These are phyloP conservation scores for Pampus argenteus DNA, from an alignment of 2,797 vertebrate species.

Conservation along the genomic window DNA sequence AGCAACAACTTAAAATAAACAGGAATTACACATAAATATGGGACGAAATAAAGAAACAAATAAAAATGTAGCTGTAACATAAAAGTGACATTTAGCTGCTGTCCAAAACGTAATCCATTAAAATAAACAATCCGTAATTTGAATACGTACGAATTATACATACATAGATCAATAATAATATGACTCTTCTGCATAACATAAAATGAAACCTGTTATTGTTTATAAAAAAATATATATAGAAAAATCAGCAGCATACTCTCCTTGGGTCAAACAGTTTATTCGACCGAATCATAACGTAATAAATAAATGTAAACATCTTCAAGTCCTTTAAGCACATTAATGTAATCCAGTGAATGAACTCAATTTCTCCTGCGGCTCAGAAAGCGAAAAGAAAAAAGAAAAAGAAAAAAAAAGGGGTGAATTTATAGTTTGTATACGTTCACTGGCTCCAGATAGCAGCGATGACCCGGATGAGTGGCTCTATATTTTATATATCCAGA, in stretches of 20 bases:
- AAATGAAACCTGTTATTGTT: background rate
- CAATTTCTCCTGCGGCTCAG: constrained; percentile 68
- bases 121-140: background rate
- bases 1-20: background rate
- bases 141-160: background rate
- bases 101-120: background rate
- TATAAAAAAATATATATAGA: background rate
- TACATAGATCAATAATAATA: background rate
- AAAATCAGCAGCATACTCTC: background rate
- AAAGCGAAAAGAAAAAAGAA: too few relatives aligned
- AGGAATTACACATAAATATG: background rate
- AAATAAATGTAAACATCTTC: constrained; percentile 72
- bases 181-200: background rate
- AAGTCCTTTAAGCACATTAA: constrained; percentile 52
- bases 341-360: constrained; percentile 66
- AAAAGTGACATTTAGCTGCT: background rate
- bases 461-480: constrained; percentile 84
- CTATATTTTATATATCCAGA: constrained; percentile 85
- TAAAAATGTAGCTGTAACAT: background rate
- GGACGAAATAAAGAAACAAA: background rate
- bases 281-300: constrained; percentile 74
- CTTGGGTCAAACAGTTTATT: constrained; percentile 1
- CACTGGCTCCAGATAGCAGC: constrained; percentile 92
- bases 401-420: constrained; percentile 65
- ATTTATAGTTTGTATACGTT: constrained; percentile 96